Evolutionary conservation across 1,140 invertebrate species (phyloP).

Genomic region (Microvelia longipes): DNA sequence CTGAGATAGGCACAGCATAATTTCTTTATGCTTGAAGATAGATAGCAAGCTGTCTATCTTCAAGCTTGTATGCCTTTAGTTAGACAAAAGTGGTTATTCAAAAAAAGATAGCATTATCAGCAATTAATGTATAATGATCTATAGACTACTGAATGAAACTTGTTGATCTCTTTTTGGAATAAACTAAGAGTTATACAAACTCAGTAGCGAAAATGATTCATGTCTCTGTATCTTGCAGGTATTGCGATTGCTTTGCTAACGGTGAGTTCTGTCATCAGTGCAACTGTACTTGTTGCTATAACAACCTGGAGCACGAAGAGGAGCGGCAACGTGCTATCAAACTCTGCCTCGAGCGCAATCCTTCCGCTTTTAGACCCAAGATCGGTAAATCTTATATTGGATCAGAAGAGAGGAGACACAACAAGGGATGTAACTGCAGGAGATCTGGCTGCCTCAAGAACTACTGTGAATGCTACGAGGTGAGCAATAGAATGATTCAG

Average conservation of each 20-base stretch:
- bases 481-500: too few relatives aligned
- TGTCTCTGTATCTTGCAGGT: constrained; percentile 36
- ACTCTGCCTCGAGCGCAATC: constrained; percentile 84
- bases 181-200: too few relatives aligned
- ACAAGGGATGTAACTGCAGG: constrained; percentile 99
- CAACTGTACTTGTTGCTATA: constrained; percentile 95
- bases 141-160: too few relatives aligned
- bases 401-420: constrained; percentile 65
- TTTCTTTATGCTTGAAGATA: too few relatives aligned
- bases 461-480: constrained; percentile 99
- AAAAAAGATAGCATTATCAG: too few relatives aligned
- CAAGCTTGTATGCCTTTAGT: too few relatives aligned
- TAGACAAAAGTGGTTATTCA: too few relatives aligned
- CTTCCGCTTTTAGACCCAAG: constrained; percentile 91
- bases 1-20: too few relatives aligned
- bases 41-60: too few relatives aligned
- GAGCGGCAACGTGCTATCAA: constrained; percentile 85
- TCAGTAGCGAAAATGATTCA: too few relatives aligned
- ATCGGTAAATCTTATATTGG: constrained; percentile 57
- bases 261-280: constrained; percentile 98
- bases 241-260: constrained; percentile 99
- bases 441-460: constrained; percentile 97
- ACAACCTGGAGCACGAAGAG: constrained; percentile 92
- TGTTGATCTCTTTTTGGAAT: too few relatives aligned
- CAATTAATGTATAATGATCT: too few relatives aligned